A percentile compares a stretch with the other conserved stretches of the same genome.
These are phyloP conservation scores for Chlorodrepanis virens DNA, from an alignment of 2,113 vertebrate genomes.

Conservation along the genomic window DNA sequence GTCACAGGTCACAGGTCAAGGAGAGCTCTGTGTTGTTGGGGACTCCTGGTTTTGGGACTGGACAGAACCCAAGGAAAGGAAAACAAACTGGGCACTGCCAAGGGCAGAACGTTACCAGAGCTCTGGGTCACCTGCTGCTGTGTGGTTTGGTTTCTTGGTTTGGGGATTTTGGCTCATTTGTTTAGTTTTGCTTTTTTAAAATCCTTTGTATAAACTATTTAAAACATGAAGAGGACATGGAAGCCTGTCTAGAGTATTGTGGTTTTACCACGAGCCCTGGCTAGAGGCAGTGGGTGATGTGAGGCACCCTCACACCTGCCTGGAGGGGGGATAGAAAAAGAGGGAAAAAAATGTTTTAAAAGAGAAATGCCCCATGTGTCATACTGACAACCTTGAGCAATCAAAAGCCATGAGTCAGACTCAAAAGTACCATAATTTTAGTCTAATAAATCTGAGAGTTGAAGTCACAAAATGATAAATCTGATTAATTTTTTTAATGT, in stretches of 20 bases:
- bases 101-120: rapidly evolving
- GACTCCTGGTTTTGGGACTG: not conserved
- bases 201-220: not conserved
- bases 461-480: not conserved
- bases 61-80: not conserved
- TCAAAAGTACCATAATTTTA: not conserved
- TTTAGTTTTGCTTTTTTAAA: not conserved
- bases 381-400: not conserved
- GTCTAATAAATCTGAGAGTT: not conserved
- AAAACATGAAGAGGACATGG: not conserved
- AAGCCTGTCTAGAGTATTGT: not conserved
- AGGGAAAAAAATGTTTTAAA: not conserved
- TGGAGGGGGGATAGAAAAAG: not conserved
- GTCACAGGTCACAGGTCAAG: not conserved
- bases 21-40: not conserved
- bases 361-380: not conserved
- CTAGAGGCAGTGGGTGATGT: not conserved
- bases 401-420: not conserved
- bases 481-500: not conserved
- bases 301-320: not conserved
- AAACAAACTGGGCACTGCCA: not conserved
- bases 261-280: not conserved
- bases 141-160: not conserved
- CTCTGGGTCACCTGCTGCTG: too few relatives aligned
- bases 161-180: not conserved